Evolutionary conservation across 2,113 vertebrate genomes (phyloP).

Genomic region (Nannobrachium achirus): DNA sequence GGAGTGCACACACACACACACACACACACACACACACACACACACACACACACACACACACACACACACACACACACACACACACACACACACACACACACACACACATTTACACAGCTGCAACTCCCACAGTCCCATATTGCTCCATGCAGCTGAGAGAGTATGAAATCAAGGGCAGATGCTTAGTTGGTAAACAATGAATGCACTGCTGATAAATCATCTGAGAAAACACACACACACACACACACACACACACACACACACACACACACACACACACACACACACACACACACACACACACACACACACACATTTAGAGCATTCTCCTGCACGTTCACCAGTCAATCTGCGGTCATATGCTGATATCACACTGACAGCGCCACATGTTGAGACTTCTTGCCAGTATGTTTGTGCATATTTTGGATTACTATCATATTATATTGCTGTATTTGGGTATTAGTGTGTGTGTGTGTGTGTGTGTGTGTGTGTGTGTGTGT

Average conservation of each 20-base stretch:
- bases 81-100: background rate
- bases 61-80: background rate
- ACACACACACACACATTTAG: background rate
- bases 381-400: background rate
- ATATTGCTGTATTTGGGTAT: background rate
- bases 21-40: conserved; percentile 2
- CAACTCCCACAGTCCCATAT: conserved; percentile 15
- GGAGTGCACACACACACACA: conserved; percentile 8
- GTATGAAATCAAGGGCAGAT: conserved; percentile 42
- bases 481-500: conserved; percentile 24
- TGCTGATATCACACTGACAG: background rate
- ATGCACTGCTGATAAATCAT: conserved; percentile 42
- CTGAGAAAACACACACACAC: conserved; percentile 23
- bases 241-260: conserved; percentile 11
- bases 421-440: conserved; percentile 15
- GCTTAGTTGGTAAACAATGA: conserved; percentile 29
- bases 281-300: background rate
- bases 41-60: conserved; percentile 23
- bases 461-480: background rate
- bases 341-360: background rate
- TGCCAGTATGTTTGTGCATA: background rate
- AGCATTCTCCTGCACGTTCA: background rate
- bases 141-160: conserved; percentile 29
- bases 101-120: conserved; percentile 9
- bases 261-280: background rate